Conservation (phyloP, 2,888 invertebrate genomes). For the Scaptomyza caliginosa region DNA sequence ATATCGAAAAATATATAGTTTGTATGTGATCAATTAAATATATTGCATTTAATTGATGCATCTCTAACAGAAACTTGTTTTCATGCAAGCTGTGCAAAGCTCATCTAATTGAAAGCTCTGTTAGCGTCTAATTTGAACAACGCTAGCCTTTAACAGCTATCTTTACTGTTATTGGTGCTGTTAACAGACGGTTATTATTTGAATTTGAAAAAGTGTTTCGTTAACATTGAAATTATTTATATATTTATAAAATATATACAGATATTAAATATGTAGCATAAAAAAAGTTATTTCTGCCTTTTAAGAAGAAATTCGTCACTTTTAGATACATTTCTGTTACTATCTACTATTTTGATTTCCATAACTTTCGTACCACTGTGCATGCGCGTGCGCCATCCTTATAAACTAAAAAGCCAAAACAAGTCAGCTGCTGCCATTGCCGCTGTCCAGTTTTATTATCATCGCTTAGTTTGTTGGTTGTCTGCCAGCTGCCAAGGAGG, state of each 20-base stretch:
- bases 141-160: slow-evolving; percentile 19
- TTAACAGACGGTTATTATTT: slow-evolving; percentile 18
- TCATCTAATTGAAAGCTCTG: neutral
- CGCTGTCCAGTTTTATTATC: slow-evolving; percentile 32
- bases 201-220: neutral
- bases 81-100: slow-evolving; percentile 1
- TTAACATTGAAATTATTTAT: neutral
- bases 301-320: too few relatives aligned
- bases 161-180: slow-evolving; percentile 6
- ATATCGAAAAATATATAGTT: too few relatives aligned
- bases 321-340: neutral
- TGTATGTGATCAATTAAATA: neutral
- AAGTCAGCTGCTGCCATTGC: slow-evolving; percentile 43
- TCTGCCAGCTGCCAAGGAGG: slow-evolving; percentile 29
- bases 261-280: neutral
- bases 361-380: slow-evolving; percentile 30
- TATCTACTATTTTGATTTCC: too few relatives aligned
- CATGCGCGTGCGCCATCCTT: slow-evolving; percentile 47
- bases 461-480: slow-evolving; percentile 15
- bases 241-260: neutral
- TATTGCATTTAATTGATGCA: neutral
- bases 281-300: too few relatives aligned
- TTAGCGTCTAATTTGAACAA: neutral
- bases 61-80: too few relatives aligned
- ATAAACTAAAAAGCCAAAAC: neutral